A percentile compares a stretch with the other conserved stretches of the same genome.
phyloP scores from a whole-genome alignment of 1,140 invertebrate species.

The Aphaenogaster floridana region DNA sequence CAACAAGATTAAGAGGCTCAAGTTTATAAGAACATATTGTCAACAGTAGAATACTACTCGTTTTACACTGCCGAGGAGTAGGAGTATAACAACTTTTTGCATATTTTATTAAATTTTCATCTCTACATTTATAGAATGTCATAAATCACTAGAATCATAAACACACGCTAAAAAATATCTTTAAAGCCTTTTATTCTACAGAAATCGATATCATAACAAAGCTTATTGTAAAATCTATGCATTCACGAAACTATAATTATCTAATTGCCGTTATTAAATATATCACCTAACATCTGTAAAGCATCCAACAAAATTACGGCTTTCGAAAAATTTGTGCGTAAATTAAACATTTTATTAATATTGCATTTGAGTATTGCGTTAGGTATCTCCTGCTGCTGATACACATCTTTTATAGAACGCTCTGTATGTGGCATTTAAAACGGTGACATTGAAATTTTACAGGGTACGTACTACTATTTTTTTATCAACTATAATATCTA shows the following conservation, averaged over 20 bases:
- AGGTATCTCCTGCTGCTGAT: constrained; percentile 52
- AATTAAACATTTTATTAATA: constrained; percentile 37
- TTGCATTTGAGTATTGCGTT: constrained; percentile 8
- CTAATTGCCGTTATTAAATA: not conserved
- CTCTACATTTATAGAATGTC: not conserved
- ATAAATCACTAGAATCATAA: constrained; percentile 9
- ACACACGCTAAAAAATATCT: not conserved
- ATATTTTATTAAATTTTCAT: constrained; percentile 17
- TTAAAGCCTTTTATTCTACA: not conserved
- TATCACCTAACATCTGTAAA: not conserved
- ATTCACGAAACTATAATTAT: not conserved
- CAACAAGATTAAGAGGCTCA: constrained; percentile 10
- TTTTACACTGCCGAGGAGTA: constrained; percentile 41
- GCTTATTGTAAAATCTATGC: not conserved
- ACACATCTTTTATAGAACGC: constrained; percentile 22
- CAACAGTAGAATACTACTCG: not conserved
- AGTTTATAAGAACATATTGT: constrained; percentile 15
- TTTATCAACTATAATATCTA: constrained; percentile 26
- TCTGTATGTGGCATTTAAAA: constrained; percentile 52
- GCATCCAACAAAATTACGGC: not conserved
- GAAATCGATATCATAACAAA: not conserved
- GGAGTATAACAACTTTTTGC: not conserved
- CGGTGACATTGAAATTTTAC: constrained; percentile 46
- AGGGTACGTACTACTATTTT: constrained; percentile 33
- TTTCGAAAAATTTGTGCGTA: not conserved